Evolutionary conservation across 2,113 vertebrate species (phyloP), one percentile per base, ranked within the genome.

Genomic region (Phrynocephalus versicolor): DNA sequence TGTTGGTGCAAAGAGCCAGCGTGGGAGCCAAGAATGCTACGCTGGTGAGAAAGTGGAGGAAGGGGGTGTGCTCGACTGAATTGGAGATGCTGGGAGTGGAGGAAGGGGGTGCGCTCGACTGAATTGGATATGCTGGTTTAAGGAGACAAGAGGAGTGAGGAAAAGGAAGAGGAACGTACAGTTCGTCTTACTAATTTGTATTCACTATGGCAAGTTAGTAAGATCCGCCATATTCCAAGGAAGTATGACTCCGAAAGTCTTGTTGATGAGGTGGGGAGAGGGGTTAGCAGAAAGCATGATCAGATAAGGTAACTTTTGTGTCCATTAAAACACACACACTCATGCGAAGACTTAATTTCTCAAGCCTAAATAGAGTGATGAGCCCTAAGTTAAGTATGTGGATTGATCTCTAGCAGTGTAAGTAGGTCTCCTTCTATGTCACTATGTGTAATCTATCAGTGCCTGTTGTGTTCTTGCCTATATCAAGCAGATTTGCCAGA

Each of bases 1-100:
- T 98, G 78, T 95, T 98, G 85, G 98, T 98, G 71, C 98, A 98
- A 93, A 96, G 98, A 94, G 98, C 98, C 41, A 98, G 98, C 51
- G 98, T 98, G 89, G 98, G 98, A 89, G 97, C 98, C 90, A 98
- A 98, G 96, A 98, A 98, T 80, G 97, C 98, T 89, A 97, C 98
- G 89, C 95, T 98, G 97, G 98, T 98, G 92, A 94, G 95, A 80
- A 90, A 79, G 85, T 37, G 25, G 25, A 39, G 2, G 12, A 7
- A 37, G 27, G 55, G 6, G 21, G 9, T 51, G 45, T 51, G 45
- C 3, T 4, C 8, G 2, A 14, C 45, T 78, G 15, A 3, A 4
- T 5, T 2, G 41, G 5, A 73, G 0, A 51, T 14, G 62, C n/a
- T 74, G 41, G 39, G 18, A 33, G 21, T 1, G 23, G 3, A 10